Conservation (phyloP, 2,888 invertebrate species). For the Tipula helvola region DNA sequence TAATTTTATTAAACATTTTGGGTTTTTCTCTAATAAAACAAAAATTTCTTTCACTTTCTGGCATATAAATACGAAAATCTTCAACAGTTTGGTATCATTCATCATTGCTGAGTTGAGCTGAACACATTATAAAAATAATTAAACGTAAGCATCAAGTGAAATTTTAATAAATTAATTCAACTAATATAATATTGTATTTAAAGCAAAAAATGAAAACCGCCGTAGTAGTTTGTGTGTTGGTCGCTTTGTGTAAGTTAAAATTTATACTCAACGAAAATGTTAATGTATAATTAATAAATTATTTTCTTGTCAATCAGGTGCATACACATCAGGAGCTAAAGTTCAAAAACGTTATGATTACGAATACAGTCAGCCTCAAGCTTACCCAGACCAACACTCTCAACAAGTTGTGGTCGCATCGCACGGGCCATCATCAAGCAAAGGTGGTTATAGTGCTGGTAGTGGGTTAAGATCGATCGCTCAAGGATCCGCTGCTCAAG, state of each 20-base stretch:
- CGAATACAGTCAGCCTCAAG: not conserved
- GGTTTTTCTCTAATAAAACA: not conserved
- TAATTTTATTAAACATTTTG: not conserved
- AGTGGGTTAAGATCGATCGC: conserved; percentile 53
- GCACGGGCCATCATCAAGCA: not conserved
- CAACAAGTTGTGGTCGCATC: not conserved
- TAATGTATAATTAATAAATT: not conserved
- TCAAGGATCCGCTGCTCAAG: conserved; percentile 55
- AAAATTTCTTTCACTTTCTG: not conserved
- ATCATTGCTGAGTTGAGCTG: not conserved
- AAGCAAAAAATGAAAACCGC: not conserved
- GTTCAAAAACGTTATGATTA: conserved; percentile 8
- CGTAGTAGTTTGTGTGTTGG: not conserved
- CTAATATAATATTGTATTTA: not conserved
- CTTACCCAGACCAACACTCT: not conserved
- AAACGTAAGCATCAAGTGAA: not conserved
- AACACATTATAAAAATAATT: not conserved
- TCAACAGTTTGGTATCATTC: not conserved
- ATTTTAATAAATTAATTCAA: not conserved
- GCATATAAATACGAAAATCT: not conserved
- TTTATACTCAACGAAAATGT: not conserved
- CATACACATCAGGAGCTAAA: not conserved
- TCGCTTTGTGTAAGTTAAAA: conserved; percentile 5
- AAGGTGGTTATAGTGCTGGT: conserved; percentile 46
- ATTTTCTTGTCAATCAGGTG: not conserved